These are phyloP conservation scores for Formica exsecta DNA, from an alignment of 1,140 invertebrate genomes.

Conservation along the genomic window DNA sequence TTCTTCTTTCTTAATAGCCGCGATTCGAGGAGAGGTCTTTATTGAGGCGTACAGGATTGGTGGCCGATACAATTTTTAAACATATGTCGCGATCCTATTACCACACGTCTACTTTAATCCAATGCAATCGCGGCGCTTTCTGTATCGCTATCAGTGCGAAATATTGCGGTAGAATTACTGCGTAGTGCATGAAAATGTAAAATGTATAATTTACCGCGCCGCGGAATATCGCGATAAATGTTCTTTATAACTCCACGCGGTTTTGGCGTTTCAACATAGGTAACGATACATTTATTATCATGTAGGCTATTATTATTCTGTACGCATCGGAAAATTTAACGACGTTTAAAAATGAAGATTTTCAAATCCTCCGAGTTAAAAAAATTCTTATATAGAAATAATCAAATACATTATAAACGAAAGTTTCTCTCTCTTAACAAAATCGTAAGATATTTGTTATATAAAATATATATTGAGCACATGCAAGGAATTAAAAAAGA, in stretches of 20 bases:
- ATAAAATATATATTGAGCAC: background rate
- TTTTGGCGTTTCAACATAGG: constrained; percentile 9
- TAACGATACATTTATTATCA: constrained; percentile 35
- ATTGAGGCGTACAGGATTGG: background rate
- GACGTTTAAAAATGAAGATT: background rate
- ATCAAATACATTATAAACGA: background rate
- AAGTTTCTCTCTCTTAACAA: background rate
- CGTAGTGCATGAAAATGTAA: constrained; percentile 14
- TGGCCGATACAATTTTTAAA: constrained; percentile 31
- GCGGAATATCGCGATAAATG: constrained; percentile 27
- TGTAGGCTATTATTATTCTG: background rate
- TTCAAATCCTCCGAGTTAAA: background rate
- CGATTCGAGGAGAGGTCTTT: constrained; percentile 1
- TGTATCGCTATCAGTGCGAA: constrained; percentile 9
- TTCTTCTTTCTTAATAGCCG: background rate
- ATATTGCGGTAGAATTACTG: constrained; percentile 15
- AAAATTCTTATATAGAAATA: background rate
- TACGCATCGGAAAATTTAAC: background rate
- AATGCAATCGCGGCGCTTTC: constrained; percentile 11
- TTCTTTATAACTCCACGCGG: constrained; percentile 10
- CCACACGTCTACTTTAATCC: constrained; percentile 10
- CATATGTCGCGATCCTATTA: background rate
- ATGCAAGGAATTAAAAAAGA: background rate
- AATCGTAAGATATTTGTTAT: background rate
- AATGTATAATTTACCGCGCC: constrained; percentile 20